phyloP scores from a whole-genome alignment of 2,888 invertebrate species.

The Agonopterix alstromeriana region DNA sequence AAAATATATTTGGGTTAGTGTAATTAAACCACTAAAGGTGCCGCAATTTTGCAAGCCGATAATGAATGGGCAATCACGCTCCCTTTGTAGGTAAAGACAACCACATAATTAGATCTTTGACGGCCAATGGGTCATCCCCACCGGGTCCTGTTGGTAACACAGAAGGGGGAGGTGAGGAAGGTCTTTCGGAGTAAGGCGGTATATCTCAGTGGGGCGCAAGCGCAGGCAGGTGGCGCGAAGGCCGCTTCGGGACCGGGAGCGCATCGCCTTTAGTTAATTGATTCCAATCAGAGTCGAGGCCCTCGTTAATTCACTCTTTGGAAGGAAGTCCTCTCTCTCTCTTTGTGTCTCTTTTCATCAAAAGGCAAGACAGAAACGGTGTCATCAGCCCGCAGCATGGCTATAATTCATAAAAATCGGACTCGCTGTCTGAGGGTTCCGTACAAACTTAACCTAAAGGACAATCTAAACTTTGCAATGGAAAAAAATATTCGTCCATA shows the following conservation, averaged over 20 bases:
- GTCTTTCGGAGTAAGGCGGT: background rate
- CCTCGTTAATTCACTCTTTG: slow-evolving; percentile 47
- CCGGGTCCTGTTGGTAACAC: background rate
- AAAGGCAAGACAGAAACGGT: no score
- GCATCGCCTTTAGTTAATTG: slow-evolving; percentile 64
- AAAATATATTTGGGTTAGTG: slow-evolving; percentile 32
- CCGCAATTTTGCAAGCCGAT: slow-evolving; percentile 42
- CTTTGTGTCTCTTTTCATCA: no score
- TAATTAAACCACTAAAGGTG: slow-evolving; percentile 47
- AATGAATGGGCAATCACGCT: slow-evolving; percentile 52
- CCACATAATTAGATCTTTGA: slow-evolving; percentile 19
- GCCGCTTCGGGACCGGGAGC: slow-evolving; percentile 51
- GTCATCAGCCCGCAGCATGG: no score
- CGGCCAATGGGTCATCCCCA: slow-evolving; percentile 15
- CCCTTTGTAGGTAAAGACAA: slow-evolving; percentile 32
- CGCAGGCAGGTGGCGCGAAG: slow-evolving; percentile 64
- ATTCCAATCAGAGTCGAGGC: slow-evolving; percentile 66
- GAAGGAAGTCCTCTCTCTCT: no score
- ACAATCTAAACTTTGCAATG: no score
- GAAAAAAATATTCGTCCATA: no score
- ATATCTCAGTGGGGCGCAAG: slow-evolving; percentile 19
- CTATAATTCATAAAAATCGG: no score
- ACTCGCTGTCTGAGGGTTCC: no score
- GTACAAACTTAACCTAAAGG: no score
- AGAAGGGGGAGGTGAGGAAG: slow-evolving; percentile 2